Evolutionary conservation across 2,888 invertebrate genomes (phyloP), one percentile per base, ranked within the genome.

Genomic region (Heliconius aoede): DNA sequence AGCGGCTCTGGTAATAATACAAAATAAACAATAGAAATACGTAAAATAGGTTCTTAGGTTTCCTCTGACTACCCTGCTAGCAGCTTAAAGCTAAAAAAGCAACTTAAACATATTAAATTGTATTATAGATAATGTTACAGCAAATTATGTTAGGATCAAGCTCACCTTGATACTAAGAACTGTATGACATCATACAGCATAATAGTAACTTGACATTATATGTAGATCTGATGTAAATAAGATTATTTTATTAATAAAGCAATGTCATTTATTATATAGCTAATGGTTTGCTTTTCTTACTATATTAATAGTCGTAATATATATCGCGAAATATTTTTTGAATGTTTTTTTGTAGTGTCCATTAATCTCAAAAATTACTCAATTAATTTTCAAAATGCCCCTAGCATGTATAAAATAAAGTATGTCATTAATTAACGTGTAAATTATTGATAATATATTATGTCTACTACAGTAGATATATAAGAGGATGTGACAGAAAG

Each of bases 101-200:
- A 18, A 60, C 15, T 7, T 13, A 15, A 58, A 15, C 0, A 24
- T 26, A 26, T 60, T 15, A 18, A 62, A 30, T 30, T 32, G 11
- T 64, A 9, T 30, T 21, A 30, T 55, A 60, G 26, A 13, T 32
- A 32, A 26, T 71, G 60, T 75, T 61, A 72, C 36, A 61, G 51
- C 67, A 55, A 77, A 1, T 51, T 11, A 28, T 30, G 61, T 72
- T 77, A 61, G 72, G 36, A 36, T 21, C 51, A 68, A 30, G 76
- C 58, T 78, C 69, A 75, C 80, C 80, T 80, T 80, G 77, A 51
- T 80, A 76, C 78, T 58, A 30, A 80, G 78, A 80, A 80, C 4
- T 55, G 26, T 72, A 67, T 78, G 75, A 78, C 75, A 72, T 75
- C 77, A 78, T 51, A 46, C 55, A 61, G 65, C 24, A 64, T 65